Evolutionary conservation across 1,140 invertebrate species (phyloP).

Genomic region (Megathymus violae): DNA sequence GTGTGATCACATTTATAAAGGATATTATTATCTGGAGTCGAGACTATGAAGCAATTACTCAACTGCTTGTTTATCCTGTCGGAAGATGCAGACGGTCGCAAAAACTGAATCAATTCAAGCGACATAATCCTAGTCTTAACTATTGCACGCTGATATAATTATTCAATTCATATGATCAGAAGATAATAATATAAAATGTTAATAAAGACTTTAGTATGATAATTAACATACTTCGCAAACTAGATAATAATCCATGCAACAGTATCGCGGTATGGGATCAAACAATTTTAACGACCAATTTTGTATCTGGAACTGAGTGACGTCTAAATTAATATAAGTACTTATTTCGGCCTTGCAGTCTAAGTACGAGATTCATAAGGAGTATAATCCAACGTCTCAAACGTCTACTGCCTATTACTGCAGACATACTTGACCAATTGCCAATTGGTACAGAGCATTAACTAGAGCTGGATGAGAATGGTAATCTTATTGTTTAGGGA

Average conservation of each 20-base stretch:
- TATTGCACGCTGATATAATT: too few species aligned
- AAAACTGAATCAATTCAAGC: conserved; percentile 22
- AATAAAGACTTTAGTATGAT: too few species aligned
- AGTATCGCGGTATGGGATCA: too few species aligned
- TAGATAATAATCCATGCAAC: too few species aligned
- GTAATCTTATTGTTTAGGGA: too few species aligned
- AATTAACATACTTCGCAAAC: too few species aligned
- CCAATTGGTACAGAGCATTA: not conserved
- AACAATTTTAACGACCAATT: not conserved
- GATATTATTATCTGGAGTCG: not conserved
- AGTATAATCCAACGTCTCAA: not conserved
- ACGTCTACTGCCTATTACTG: not conserved
- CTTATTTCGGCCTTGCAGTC: not conserved
- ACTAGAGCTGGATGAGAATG: not conserved
- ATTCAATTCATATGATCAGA: not conserved
- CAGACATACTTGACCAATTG: not conserved
- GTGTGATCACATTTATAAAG: conserved; percentile 17
- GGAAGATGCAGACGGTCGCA: conserved; percentile 10
- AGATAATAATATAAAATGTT: too few species aligned
- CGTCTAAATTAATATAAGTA: not conserved
- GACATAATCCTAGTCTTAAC: too few species aligned
- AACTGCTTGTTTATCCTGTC: conserved; percentile 7
- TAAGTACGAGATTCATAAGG: not conserved
- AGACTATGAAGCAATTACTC: conserved; percentile 11
- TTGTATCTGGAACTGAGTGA: not conserved